These are phyloP conservation scores for Pholis gunnellus DNA, from an alignment of 2,113 vertebrate species.

Conservation along the genomic window DNA sequence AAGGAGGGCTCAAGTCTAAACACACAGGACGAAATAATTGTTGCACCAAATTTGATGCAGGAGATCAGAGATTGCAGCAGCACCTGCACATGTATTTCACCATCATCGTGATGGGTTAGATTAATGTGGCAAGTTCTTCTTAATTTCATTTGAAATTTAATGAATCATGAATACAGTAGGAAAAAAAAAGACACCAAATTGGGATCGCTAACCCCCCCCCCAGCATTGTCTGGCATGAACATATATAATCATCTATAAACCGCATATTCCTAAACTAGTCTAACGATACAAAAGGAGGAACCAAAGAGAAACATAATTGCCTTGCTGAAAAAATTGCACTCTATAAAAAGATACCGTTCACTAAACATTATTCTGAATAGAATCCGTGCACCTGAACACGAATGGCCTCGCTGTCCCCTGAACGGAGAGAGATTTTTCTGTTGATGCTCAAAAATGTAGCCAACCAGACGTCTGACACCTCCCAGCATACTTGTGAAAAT, in stretches of 20 bases:
- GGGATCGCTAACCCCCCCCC: no score
- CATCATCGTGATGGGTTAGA: background rate
- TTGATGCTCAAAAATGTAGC: background rate
- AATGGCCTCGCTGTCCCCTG: background rate
- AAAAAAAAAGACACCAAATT: background rate
- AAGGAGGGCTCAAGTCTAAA: slow-evolving; percentile 14
- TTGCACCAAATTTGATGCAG: background rate
- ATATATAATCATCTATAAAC: background rate
- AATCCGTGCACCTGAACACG: background rate
- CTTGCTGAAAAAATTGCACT: background rate
- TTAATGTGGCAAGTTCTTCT: background rate
- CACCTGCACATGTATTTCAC: background rate
- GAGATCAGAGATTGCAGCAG: slow-evolving; percentile 3
- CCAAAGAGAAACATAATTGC: background rate
- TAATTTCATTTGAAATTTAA: background rate
- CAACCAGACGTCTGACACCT: background rate
- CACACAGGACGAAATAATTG: background rate
- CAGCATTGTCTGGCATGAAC: no score
- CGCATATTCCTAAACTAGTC: background rate
- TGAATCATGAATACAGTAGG: background rate
- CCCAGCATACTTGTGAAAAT: background rate
- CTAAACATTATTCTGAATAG: slow-evolving; percentile 6
- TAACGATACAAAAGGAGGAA: background rate
- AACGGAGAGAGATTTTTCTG: background rate
- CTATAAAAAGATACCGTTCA: background rate